Percentiles rank a stretch among this genome's conserved stretches.
Conservation (phyloP, 2,113 vertebrate species). For the Leiothrix lutea region DNA sequence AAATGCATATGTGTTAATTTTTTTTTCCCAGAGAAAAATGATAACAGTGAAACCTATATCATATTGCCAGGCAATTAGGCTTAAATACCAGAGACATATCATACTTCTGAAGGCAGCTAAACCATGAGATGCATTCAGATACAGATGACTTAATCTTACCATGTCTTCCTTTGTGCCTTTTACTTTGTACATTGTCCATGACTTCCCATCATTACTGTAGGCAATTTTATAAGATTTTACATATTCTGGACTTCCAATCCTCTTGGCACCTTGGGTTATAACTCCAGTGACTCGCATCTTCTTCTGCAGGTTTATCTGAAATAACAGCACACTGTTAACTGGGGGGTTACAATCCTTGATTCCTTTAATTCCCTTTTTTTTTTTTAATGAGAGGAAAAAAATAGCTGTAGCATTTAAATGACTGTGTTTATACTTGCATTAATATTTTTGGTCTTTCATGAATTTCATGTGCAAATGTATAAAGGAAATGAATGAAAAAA, state of each 20-base stretch:
- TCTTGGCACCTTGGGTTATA: slow-evolving; percentile 98
- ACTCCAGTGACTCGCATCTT: slow-evolving; percentile 97
- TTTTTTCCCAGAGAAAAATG: background rate
- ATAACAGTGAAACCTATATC: background rate
- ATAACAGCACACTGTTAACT: background rate
- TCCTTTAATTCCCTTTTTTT: background rate
- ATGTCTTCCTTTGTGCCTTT: slow-evolving; percentile 92
- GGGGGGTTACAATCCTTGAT: background rate
- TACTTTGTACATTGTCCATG: slow-evolving; percentile 92
- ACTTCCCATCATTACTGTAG: slow-evolving; percentile 93
- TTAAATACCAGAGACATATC: background rate
- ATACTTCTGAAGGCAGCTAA: background rate
- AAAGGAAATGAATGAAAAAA: background rate
- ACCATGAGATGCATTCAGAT: background rate
- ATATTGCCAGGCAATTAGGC: background rate
- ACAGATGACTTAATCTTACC: slow-evolving; percentile 76
- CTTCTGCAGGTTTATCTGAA: slow-evolving; percentile 96
- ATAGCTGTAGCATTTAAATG: background rate
- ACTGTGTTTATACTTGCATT: background rate
- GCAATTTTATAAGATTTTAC: slow-evolving; percentile 99
- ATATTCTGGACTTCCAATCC: slow-evolving; percentile 97
- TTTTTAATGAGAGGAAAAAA: background rate
- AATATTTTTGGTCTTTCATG: background rate
- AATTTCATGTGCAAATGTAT: background rate
- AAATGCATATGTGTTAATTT: background rate